A percentile compares a stretch with the other conserved stretches of the same genome.
These are phyloP conservation scores for Erannis defoliaria DNA, from an alignment of 2,888 invertebrate genomes.

Conservation along the genomic window DNA sequence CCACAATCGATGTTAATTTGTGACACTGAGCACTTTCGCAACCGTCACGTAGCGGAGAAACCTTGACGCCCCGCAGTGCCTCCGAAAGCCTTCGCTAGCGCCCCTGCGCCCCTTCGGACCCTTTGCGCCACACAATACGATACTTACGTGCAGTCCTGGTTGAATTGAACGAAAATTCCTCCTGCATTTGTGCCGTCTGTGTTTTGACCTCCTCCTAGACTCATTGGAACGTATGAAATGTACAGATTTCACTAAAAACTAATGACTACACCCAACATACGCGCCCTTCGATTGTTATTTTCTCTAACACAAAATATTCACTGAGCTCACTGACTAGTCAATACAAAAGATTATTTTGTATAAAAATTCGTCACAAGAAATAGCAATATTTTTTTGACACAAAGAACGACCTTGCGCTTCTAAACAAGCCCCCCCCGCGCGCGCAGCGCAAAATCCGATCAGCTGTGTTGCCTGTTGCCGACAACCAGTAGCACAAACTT, in stretches of 20 bases:
- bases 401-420: constrained; percentile 89
- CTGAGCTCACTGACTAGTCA: constrained; percentile 50
- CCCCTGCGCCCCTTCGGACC: constrained; percentile 7
- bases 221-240: constrained; percentile 90
- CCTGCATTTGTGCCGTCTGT: constrained; percentile 92
- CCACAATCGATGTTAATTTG: constrained; percentile 55
- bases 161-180: constrained; percentile 98
- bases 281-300: constrained; percentile 68
- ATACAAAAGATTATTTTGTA: constrained; percentile 66
- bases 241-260: constrained; percentile 69
- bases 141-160: constrained; percentile 99
- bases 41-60: constrained; percentile 38
- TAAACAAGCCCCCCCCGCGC: constrained; percentile 83
- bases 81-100: constrained; percentile 12
- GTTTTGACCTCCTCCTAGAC: constrained; percentile 91
- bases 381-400: constrained; percentile 81
- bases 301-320: constrained; percentile 72
- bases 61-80: constrained; percentile 24
- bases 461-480: neutral
- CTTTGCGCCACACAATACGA: neutral
- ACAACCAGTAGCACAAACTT: neutral
- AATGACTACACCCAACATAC: constrained; percentile 70
- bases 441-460: constrained; percentile 45
- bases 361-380: constrained; percentile 76
- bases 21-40: constrained; percentile 62